A percentile compares a stretch with the other conserved stretches of the same genome.
Evolutionary conservation across 1,140 invertebrate genomes (phyloP).

Genomic region (Aphelinus atriplicis): DNA sequence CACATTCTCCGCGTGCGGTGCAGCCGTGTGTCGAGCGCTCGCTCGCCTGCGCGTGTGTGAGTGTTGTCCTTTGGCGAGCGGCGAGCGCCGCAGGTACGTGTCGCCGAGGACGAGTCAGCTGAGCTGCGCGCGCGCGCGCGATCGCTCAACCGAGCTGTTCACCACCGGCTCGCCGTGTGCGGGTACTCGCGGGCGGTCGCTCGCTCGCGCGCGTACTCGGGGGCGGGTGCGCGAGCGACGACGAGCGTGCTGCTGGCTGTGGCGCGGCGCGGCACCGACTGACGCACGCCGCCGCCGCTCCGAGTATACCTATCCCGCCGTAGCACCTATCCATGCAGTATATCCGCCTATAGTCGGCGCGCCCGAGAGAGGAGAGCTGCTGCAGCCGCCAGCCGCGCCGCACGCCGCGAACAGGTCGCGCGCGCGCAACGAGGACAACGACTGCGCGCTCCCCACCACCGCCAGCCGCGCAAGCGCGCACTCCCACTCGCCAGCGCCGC

Average conservation of each 20-base stretch:
- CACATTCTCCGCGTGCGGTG: slow-evolving; percentile 43
- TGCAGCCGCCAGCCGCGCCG: neutral
- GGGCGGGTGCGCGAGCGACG: neutral
- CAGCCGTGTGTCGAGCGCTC: slow-evolving; percentile 26
- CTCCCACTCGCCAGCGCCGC: neutral
- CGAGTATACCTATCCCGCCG: neutral
- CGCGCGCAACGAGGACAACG: slow-evolving; percentile 41
- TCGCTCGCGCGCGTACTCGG: neutral
- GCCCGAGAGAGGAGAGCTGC: neutral
- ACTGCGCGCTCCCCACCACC: slow-evolving; percentile 21
- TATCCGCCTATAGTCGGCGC: neutral
- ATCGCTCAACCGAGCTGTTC: too few relatives aligned
- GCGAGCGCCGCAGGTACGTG: too few relatives aligned
- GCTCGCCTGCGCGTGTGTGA: too few relatives aligned
- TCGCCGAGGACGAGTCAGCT: neutral
- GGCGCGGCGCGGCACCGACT: slow-evolving; percentile 1
- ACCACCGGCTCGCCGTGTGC: too few relatives aligned
- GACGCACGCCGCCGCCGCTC: neutral
- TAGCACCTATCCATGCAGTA: neutral
- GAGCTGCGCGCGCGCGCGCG: slow-evolving; percentile 11
- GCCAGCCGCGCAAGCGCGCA: neutral
- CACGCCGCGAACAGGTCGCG: slow-evolving; percentile 35
- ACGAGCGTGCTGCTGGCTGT: neutral
- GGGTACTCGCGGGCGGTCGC: neutral
- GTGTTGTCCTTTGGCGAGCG: too few relatives aligned